Evolutionary conservation across 2,888 invertebrate genomes (phyloP).

Genomic region (Sarcophaga carnaria): DNA sequence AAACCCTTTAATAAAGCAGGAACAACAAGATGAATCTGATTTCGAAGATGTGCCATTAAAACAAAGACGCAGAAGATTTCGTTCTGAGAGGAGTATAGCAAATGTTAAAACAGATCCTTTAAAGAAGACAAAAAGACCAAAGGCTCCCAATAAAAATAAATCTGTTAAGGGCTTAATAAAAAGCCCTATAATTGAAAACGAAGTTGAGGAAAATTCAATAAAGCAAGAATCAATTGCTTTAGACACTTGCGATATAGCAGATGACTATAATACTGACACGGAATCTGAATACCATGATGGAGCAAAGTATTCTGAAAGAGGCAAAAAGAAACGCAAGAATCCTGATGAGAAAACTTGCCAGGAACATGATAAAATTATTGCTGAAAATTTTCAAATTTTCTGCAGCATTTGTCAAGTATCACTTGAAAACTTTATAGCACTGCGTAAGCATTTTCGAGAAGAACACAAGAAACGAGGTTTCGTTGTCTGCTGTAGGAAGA

Average conservation of each 20-base stretch:
- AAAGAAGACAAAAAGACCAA: slow-evolving; percentile 20
- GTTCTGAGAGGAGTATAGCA: not conserved
- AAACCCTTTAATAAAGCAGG: slow-evolving; percentile 45
- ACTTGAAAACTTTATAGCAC: slow-evolving; percentile 75
- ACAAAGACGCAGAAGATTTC: slow-evolving; percentile 40
- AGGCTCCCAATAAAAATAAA: not conserved
- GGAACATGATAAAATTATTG: slow-evolving; percentile 75
- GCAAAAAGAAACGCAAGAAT: slow-evolving; percentile 50
- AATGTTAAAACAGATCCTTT: slow-evolving; percentile 2
- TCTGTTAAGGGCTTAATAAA: not conserved
- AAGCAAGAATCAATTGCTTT: not conserved
- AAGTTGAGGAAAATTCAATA: not conserved
- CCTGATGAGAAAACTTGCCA: slow-evolving; percentile 67
- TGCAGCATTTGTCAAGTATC: slow-evolving; percentile 75
- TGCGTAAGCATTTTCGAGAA: slow-evolving; percentile 75
- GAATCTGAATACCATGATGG: slow-evolving; percentile 33
- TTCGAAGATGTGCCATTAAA: not conserved
- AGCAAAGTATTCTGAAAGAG: not conserved
- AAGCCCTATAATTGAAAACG: not conserved
- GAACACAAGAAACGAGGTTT: slow-evolving; percentile 76
- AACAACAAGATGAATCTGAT: not conserved
- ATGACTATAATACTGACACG: slow-evolving; percentile 15
- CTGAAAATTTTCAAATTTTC: slow-evolving; percentile 75
- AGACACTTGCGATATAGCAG: not conserved
- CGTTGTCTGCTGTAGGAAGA: slow-evolving; percentile 76